phyloP scores from a whole-genome alignment of 2,888 invertebrate species.

The Drosophila melanosoma region DNA sequence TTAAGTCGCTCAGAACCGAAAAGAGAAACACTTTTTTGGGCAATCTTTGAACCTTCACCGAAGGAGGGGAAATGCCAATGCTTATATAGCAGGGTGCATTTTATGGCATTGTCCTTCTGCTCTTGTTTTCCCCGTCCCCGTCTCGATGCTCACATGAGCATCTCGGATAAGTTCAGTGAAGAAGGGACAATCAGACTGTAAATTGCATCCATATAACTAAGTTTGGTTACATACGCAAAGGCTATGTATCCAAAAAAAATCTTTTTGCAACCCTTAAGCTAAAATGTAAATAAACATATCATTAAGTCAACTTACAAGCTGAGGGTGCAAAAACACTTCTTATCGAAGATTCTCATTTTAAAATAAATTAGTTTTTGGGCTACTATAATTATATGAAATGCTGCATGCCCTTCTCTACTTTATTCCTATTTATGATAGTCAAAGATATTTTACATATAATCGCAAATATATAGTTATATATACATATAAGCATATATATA shows the following conservation, averaged over 20 bases:
- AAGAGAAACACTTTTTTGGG: slow-evolving; percentile 67
- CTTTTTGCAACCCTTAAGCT: slow-evolving; percentile 47
- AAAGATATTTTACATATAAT: not conserved
- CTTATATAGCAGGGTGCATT: slow-evolving; percentile 76
- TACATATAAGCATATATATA: not conserved
- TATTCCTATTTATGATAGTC: too few species aligned
- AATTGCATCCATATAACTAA: slow-evolving; percentile 7
- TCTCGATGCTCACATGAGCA: slow-evolving; percentile 1
- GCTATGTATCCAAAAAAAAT: slow-evolving; percentile 24
- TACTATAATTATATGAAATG: not conserved
- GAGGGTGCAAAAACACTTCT: not conserved
- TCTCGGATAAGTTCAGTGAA: slow-evolving; percentile 25
- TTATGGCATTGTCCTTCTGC: slow-evolving; percentile 46
- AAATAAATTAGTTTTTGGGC: not conserved
- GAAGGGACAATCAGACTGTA: slow-evolving; percentile 16
- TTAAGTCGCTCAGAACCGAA: slow-evolving; percentile 67
- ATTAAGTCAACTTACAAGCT: slow-evolving; percentile 4
- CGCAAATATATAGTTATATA: not conserved
- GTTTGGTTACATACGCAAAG: not conserved
- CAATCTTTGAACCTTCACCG: slow-evolving; percentile 61
- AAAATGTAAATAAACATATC: slow-evolving; percentile 38
- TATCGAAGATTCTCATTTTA: not conserved
- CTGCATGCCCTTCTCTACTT: not conserved
- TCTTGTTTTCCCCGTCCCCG: slow-evolving; percentile 29
- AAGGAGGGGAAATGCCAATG: slow-evolving; percentile 73